Evolutionary conservation across 1,140 invertebrate genomes (phyloP).

Genomic region (Drepana arcuata): DNA sequence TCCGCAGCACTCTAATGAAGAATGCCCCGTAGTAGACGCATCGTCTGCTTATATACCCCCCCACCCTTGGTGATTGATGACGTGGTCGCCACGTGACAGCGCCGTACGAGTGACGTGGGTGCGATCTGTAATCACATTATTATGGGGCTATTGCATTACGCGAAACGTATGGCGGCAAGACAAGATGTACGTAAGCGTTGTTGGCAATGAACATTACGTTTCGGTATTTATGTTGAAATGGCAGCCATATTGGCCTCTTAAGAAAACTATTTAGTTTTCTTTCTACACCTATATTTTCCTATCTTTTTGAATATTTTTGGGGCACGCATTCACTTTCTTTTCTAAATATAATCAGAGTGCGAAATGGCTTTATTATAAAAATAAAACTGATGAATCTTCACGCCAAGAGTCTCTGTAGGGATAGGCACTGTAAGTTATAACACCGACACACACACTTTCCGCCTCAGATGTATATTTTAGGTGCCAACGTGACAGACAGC

Average conservation of each 20-base stretch:
- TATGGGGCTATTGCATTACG: too few relatives aligned
- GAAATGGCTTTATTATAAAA: too few relatives aligned
- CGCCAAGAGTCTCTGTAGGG: too few relatives aligned
- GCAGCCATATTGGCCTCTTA: not conserved
- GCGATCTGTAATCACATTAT: slow-evolving; percentile 26
- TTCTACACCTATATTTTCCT: too few relatives aligned
- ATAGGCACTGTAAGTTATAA: too few relatives aligned
- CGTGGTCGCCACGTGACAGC: slow-evolving; percentile 31
- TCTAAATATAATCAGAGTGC: too few relatives aligned
- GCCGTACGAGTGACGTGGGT: slow-evolving; percentile 32
- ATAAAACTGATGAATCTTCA: too few relatives aligned
- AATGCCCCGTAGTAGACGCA: slow-evolving; percentile 26
- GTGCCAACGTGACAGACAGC: too few relatives aligned
- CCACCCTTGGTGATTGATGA: slow-evolving; percentile 46
- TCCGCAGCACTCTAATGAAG: slow-evolving; percentile 35
- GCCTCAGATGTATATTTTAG: too few relatives aligned
- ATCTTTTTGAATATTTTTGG: too few relatives aligned
- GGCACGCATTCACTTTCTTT: too few relatives aligned
- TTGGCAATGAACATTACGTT: not conserved
- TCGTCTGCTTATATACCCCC: slow-evolving; percentile 23
- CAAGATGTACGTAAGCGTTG: not conserved
- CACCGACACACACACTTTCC: too few relatives aligned
- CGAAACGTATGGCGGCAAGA: slow-evolving; percentile 20
- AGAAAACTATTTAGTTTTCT: not conserved
- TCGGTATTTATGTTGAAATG: not conserved